phyloP scores from a whole-genome alignment of 1,140 invertebrate genomes.

The Radopholus similis region DNA sequence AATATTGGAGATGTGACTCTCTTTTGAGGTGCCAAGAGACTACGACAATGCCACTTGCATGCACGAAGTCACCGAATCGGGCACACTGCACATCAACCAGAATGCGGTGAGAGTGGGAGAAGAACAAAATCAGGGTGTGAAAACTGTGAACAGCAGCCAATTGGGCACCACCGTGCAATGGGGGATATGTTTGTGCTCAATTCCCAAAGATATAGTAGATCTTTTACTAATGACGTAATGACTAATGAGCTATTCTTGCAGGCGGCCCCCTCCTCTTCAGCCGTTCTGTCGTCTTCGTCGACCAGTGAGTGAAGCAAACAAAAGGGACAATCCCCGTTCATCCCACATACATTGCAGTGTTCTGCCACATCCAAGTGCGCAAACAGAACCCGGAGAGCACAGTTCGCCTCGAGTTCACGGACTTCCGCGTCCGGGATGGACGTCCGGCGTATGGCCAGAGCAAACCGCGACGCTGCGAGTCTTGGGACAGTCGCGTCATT shows the following conservation, averaged over 20 bases:
- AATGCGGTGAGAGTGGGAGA: neutral
- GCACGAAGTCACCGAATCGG: conserved; percentile 21
- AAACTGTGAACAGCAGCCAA: neutral
- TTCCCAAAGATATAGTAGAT: neutral
- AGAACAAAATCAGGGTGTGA: neutral
- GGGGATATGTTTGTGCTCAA: neutral
- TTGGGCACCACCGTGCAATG: neutral
- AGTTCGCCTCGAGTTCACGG: conserved; percentile 33
- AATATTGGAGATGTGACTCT: neutral
- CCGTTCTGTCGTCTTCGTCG: too few species aligned
- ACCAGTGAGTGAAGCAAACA: too few species aligned
- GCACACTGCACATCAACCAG: neutral
- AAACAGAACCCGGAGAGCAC: conserved; percentile 39
- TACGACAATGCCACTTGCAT: conserved; percentile 37
- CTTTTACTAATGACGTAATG: neutral
- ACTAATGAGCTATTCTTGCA: neutral
- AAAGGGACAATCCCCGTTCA: too few species aligned
- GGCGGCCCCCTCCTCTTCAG: conserved; percentile 17
- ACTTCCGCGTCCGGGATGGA: conserved; percentile 19
- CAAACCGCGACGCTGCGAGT: conserved; percentile 2
- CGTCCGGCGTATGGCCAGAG: neutral
- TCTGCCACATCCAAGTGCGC: conserved; percentile 45
- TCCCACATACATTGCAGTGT: too few species aligned
- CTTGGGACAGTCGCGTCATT: conserved; percentile 25
- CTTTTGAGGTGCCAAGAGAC: conserved; percentile 27